Evolutionary conservation across 53 echinoderm and acorn worm genomes (phyloP).

Genomic region (Luidia sarsii): DNA sequence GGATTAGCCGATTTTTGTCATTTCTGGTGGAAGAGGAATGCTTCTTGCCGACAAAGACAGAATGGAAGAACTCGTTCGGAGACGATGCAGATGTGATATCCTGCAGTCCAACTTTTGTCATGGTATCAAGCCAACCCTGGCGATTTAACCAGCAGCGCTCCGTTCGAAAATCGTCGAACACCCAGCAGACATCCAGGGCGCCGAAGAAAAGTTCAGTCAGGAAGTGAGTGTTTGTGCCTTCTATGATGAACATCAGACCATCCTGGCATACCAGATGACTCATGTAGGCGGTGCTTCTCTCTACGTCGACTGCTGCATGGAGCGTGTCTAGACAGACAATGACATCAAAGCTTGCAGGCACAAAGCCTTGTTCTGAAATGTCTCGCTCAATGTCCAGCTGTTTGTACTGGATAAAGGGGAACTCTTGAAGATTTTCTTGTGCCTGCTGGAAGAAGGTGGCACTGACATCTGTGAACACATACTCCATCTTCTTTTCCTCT

Average conservation of each 20-base stretch:
- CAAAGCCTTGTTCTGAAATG: conserved; percentile 76
- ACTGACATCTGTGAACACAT: conserved; percentile 84
- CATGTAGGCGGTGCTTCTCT: conserved; percentile 61
- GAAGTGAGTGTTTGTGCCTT: conserved; percentile 71
- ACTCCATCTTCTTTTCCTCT: conserved; percentile 72
- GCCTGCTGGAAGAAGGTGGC: conserved; percentile 82
- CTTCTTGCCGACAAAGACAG: conserved; percentile 72
- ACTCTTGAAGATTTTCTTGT: conserved; percentile 70
- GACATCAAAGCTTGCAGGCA: conserved; percentile 77
- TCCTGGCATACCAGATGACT: conserved; percentile 70
- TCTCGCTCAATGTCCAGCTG: conserved; percentile 84
- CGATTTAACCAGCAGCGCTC: conserved; percentile 85
- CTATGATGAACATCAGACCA: conserved; percentile 80
- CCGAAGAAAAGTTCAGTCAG: conserved; percentile 80
- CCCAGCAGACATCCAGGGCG: conserved; percentile 5
- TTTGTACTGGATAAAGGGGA: conserved; percentile 77
- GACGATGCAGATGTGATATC: conserved; percentile 73
- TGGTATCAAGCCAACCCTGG: conserved; percentile 59
- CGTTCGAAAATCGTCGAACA: conserved; percentile 64
- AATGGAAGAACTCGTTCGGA: conserved; percentile 76
- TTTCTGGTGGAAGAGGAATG: conserved; percentile 3
- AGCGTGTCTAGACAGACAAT: conserved; percentile 78
- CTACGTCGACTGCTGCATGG: conserved; percentile 64
- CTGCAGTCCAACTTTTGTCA: conserved; percentile 64
- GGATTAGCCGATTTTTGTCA: conserved; percentile 29